Conservation (phyloP, 2,113 vertebrate genomes). For the Dendrocopos noguchii region DNA sequence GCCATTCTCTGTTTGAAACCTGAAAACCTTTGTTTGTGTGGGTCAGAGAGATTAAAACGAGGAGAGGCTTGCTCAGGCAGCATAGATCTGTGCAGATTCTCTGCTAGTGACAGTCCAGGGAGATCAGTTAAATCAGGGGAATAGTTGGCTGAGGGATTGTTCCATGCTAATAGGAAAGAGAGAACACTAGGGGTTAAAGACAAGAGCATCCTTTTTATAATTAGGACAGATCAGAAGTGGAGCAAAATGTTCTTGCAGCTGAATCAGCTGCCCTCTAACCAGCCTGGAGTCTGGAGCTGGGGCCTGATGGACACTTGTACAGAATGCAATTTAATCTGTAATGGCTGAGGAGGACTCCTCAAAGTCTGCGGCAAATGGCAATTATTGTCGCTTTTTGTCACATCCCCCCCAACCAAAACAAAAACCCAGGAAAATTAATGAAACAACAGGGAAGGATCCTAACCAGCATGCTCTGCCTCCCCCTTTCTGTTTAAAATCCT, state of each 20-base stretch:
- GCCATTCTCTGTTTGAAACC: not conserved
- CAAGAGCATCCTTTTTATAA: constrained; percentile 57
- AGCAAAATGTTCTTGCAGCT: constrained; percentile 60
- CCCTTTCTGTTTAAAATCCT: constrained; percentile 23
- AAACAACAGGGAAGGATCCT: constrained; percentile 54
- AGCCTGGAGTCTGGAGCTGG: constrained; percentile 60
- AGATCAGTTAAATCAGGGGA: not conserved
- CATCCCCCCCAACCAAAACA: constrained; percentile 48
- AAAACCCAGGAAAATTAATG: constrained; percentile 54
- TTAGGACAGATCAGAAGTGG: constrained; percentile 50
- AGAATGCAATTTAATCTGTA: constrained; percentile 68
- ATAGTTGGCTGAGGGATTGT: not conserved
- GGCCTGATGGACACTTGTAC: constrained; percentile 61
- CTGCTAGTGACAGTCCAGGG: constrained; percentile 27
- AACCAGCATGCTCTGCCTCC: constrained; percentile 19
- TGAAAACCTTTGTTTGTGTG: not conserved
- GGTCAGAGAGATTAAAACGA: not conserved
- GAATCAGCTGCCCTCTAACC: constrained; percentile 66
- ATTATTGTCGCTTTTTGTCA: constrained; percentile 72
- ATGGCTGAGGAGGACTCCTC: constrained; percentile 65
- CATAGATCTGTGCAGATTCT: not conserved
- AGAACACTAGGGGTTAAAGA: constrained; percentile 55
- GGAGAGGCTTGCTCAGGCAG: not conserved
- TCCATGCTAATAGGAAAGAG: not conserved
- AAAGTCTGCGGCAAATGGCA: constrained; percentile 69